Evolutionary conservation across 2,888 invertebrate genomes (phyloP).

Genomic region (Drosophila paramelanica): DNA sequence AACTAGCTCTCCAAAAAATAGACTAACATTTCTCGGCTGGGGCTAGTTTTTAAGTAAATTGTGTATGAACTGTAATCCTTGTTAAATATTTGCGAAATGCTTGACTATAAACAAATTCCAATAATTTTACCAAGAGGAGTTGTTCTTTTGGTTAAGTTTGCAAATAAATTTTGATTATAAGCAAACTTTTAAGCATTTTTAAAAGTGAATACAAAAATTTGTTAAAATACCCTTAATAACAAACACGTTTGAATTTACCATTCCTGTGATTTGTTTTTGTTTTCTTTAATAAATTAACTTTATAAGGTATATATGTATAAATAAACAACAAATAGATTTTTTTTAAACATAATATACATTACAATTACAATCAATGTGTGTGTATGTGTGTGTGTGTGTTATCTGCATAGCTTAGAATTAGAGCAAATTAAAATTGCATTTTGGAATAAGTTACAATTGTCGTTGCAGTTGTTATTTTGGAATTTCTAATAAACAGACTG

Average conservation of each 20-base stretch:
- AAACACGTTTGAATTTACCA: slow-evolving; percentile 8
- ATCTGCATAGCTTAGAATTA: slow-evolving; percentile 63
- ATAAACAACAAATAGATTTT: slow-evolving; percentile 78
- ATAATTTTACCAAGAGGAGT: no score
- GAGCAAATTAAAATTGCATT: slow-evolving; percentile 64
- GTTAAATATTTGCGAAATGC: neutral
- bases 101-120: neutral
- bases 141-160: no score
- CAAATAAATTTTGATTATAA: neutral
- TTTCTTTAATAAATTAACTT: slow-evolving; percentile 74
- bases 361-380: slow-evolving; percentile 65
- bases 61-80: neutral
- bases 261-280: slow-evolving; percentile 52
- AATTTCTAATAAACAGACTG: slow-evolving; percentile 28
- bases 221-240: neutral
- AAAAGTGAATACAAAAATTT: neutral
- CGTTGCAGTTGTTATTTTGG: slow-evolving; percentile 54
- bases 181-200: no score
- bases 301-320: slow-evolving; percentile 69
- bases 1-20: no score
- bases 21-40: neutral
- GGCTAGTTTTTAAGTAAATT: neutral
- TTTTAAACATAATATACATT: slow-evolving; percentile 75
- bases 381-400: slow-evolving; percentile 34
- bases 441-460: slow-evolving; percentile 73